Evolutionary conservation across 2,797 vertebrate species (phyloP).

Genomic region (Myoxocephalus aenaeus): DNA sequence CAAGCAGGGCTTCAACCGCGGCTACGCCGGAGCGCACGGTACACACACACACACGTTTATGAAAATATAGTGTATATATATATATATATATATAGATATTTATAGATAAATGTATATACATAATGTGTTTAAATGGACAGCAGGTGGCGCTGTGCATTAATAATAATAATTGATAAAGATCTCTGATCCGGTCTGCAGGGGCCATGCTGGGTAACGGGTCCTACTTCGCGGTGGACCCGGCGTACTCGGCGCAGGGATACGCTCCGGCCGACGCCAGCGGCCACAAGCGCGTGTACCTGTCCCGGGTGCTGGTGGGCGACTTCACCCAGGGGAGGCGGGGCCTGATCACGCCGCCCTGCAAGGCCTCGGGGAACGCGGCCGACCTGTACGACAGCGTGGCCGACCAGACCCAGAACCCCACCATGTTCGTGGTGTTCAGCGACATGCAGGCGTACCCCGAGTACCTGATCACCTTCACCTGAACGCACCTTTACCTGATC

Average conservation of each 20-base stretch:
- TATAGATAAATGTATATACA: too few relatives aligned
- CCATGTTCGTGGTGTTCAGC: slow-evolving; percentile 78
- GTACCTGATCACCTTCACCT: slow-evolving; percentile 79
- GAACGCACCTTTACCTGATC: too few relatives aligned
- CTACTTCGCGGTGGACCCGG: slow-evolving; percentile 78
- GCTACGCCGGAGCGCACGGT: slow-evolving; percentile 80
- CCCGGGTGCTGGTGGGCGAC: slow-evolving; percentile 80
- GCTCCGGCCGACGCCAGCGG: neutral
- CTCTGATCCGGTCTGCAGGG: slow-evolving; percentile 31
- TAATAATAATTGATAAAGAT: too few relatives aligned
- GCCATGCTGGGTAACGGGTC: slow-evolving; percentile 71
- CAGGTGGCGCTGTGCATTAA: too few relatives aligned
- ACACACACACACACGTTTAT: too few relatives aligned
- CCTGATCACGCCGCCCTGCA: slow-evolving; percentile 67
- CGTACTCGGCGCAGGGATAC: slow-evolving; percentile 66
- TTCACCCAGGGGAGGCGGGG: slow-evolving; percentile 1
- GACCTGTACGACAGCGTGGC: slow-evolving; percentile 80
- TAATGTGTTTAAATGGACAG: neutral
- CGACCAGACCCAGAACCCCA: slow-evolving; percentile 7
- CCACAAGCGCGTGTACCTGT: slow-evolving; percentile 75
- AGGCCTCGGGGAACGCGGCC: neutral
- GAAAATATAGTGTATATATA: too few relatives aligned
- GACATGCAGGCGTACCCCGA: slow-evolving; percentile 83
- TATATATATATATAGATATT: too few relatives aligned
- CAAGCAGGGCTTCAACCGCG: slow-evolving; percentile 78